Conservation (phyloP, 2,113 vertebrate genomes). For the Siniperca knerii region DNA sequence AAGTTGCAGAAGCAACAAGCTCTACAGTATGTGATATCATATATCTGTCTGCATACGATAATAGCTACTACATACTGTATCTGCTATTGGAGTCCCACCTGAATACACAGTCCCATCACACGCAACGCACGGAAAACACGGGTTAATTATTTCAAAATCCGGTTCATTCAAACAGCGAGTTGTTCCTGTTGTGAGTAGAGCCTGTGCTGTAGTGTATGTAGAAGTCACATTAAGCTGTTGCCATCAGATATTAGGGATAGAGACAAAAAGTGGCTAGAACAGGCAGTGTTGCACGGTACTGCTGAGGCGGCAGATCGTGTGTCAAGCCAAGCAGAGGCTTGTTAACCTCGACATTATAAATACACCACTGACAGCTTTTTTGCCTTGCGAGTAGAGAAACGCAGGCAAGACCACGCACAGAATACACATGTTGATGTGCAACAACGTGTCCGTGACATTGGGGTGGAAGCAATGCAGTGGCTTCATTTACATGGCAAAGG, state of each 20-base stretch:
- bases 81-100: conserved; percentile 39
- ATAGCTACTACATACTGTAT: conserved; percentile 38
- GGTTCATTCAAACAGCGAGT: conserved; percentile 51
- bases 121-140: conserved; percentile 26
- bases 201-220: conserved; percentile 19
- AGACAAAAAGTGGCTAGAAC: conserved; percentile 73
- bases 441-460: conserved; percentile 48
- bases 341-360: conserved; percentile 76
- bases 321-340: conserved; percentile 56
- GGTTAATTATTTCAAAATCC: conserved; percentile 65
- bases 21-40: conserved; percentile 25
- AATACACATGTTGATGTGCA: conserved; percentile 50
- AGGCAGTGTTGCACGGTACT: conserved; percentile 45
- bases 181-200: conserved; percentile 32
- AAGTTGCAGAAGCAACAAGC: conserved; percentile 50
- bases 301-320: conserved; percentile 66
- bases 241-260: conserved; percentile 33
- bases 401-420: background rate
- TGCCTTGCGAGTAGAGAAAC: conserved; percentile 29
- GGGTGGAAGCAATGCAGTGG: conserved; percentile 33
- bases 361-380: conserved; percentile 58
- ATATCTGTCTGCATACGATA: conserved; percentile 32
- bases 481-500: conserved; percentile 28
- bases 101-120: conserved; percentile 43
- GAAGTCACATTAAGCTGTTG: conserved; percentile 49